A percentile compares a stretch with the other conserved stretches of the same genome.
These are phyloP conservation scores for Tachysurus vachellii DNA, from an alignment of 2,113 vertebrate genomes.

Conservation along the genomic window DNA sequence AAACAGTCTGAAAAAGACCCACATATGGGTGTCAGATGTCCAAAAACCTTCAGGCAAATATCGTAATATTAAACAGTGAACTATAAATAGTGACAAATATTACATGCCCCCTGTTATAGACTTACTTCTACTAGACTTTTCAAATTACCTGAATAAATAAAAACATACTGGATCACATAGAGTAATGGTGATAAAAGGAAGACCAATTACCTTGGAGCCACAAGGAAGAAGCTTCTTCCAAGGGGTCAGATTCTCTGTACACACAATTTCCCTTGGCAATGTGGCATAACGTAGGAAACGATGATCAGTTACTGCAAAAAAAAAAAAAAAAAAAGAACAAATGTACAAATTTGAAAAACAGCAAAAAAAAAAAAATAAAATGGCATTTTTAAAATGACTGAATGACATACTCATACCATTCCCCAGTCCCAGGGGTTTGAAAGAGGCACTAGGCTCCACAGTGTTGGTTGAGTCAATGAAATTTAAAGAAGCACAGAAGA, in stretches of 20 bases:
- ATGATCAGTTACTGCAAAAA: slow-evolving; percentile 82
- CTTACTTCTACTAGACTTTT: background rate
- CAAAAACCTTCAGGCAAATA: background rate
- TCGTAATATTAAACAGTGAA: background rate
- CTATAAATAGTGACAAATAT: background rate
- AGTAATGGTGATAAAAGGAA: background rate
- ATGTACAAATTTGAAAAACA: background rate
- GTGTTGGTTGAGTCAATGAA: slow-evolving; percentile 99
- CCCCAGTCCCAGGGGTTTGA: slow-evolving; percentile 90
- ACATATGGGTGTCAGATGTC: background rate
- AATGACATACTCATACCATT: slow-evolving; percentile 79
- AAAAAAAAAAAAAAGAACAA: background rate
- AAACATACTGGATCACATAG: background rate
- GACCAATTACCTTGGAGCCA: slow-evolving; percentile 84
- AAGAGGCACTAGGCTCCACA: slow-evolving; percentile 91
- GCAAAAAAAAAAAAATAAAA: background rate
- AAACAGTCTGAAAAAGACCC: background rate
- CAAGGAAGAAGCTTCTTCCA: slow-evolving; percentile 98
- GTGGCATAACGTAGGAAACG: slow-evolving; percentile 88
- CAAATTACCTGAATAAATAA: background rate
- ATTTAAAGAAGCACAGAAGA: slow-evolving; percentile 97
- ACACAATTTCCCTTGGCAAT: slow-evolving; percentile 92
- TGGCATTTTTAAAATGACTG: background rate
- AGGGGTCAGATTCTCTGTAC: slow-evolving; percentile 96
- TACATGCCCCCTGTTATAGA: background rate